Evolutionary conservation across 2,888 invertebrate genomes (phyloP), one percentile per base, ranked within the genome.

Genomic region (Drosophila histrio): DNA sequence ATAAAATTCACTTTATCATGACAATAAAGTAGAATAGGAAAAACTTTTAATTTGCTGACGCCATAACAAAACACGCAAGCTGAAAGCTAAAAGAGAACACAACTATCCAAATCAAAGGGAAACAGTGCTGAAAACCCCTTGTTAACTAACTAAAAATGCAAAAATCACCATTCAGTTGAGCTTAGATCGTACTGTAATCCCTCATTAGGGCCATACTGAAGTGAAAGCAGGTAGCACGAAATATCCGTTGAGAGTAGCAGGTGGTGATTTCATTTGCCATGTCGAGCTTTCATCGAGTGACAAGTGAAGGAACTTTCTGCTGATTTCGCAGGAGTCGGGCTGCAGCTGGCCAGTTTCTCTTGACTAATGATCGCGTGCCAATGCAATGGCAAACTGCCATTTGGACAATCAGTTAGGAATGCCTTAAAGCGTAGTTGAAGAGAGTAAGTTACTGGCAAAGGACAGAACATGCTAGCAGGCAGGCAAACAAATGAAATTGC

Each of bases 361-460:
- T 86, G 85, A 89, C 85, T 87, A 87, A 88, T 86, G 89, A 86
- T 89, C 81, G 89, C 87, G 88, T 87, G 87, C 72, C 82, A 79
- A 74, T 82, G 75, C 69, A 70, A 73, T 72, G 68, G 66, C 64
- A 65, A 76, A 66, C 63, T 60, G 69, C 70, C 76, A 78, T 53
- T 74, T 74, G 58, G 50, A 61, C 74, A 79, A 72, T 75, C 69
- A 65, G 61, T 59, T 26, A 11, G 15, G 11, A 63, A 32, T 30
- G 49, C 38, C 34, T 41, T 3, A 15, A 41, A 11, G 53, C 15
- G 11, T 13, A 22, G 39, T 28, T 58, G 46, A 46, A 39, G 62
- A 36, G 54, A 44, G 47, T 52, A 60, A 60, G 39, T 67, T 46
- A 56, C 66, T 62, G 72, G 56, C 64, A 60, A 32, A 50, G 61